Percentiles rank a stretch among this genome's conserved stretches.
These are phyloP conservation scores for Muscidifurax raptorellus DNA, from an alignment of 1,140 invertebrate genomes.

Conservation along the genomic window DNA sequence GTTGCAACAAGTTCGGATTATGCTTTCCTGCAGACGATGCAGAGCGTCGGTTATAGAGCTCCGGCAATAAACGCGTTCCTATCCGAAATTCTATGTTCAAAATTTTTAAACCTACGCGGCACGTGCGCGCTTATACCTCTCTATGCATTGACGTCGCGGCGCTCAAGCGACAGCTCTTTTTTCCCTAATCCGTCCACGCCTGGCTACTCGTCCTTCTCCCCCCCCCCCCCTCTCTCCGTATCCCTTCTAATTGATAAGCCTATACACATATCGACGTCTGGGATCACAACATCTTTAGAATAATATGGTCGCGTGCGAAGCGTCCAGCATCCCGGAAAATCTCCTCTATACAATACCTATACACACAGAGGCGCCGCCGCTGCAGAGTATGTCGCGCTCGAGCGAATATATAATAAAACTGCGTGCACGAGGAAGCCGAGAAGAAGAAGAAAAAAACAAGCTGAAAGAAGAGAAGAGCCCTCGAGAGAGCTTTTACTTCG, in stretches of 20 bases:
- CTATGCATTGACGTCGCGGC: not conserved
- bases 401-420: not conserved
- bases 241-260: slow-evolving; percentile 11
- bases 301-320: not conserved
- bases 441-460: not conserved
- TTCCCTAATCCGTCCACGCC: no score
- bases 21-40: not conserved
- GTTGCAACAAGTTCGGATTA: not conserved
- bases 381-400: not conserved
- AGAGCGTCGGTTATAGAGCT: no score
- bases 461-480: slow-evolving; percentile 19
- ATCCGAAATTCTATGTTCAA: no score
- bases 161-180: no score
- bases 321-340: not conserved
- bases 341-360: not conserved
- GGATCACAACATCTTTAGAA: not conserved
- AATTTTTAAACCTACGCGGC: no score
- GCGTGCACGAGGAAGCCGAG: not conserved
- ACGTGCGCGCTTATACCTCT: not conserved
- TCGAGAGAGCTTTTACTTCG: slow-evolving; percentile 19
- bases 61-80: no score
- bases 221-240: not conserved
- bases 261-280: not conserved
- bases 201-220: not conserved
- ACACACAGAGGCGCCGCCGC: not conserved